Evolutionary conservation across 1,140 invertebrate genomes (phyloP).

Genomic region (Diorhabda sublineata): DNA sequence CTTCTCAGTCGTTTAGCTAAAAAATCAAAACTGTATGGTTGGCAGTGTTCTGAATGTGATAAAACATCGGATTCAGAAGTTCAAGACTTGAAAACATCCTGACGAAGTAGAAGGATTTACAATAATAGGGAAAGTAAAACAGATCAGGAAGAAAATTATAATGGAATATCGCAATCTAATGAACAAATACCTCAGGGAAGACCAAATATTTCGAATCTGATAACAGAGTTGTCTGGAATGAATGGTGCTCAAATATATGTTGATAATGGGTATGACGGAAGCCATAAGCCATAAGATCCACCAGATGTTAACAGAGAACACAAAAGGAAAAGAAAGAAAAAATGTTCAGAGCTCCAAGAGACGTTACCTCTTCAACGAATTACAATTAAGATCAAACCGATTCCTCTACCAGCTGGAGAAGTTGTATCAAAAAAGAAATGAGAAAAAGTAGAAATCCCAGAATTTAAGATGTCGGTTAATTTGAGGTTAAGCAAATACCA

Average conservation of each 20-base stretch:
- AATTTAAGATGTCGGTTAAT: constrained; percentile 8
- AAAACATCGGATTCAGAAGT: constrained; percentile 76
- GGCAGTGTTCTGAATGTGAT: constrained; percentile 90
- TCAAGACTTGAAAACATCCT: constrained; percentile 71
- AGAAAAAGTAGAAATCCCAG: constrained; percentile 24
- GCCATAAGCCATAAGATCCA: constrained; percentile 54
- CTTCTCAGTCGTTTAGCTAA: constrained; percentile 88
- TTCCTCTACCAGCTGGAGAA: constrained; percentile 71
- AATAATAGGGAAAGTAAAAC: constrained; percentile 51
- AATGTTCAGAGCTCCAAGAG: constrained; percentile 62
- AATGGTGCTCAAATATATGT: constrained; percentile 29
- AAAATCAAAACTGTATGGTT: constrained; percentile 90
- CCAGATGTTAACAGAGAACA: constrained; percentile 63
- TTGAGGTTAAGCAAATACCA: constrained; percentile 11
- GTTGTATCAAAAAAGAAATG: constrained; percentile 45
- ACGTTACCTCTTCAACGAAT: constrained; percentile 65
- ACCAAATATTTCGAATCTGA: not conserved
- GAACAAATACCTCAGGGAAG: not conserved
- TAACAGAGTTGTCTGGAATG: not conserved
- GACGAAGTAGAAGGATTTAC: constrained; percentile 68
- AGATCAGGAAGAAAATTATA: constrained; percentile 15
- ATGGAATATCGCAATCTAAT: not conserved
- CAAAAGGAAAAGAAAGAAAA: constrained; percentile 69
- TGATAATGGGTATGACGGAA: constrained; percentile 27
- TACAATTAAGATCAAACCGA: constrained; percentile 77